Conservation (phyloP, 1,140 invertebrate species). For the Drosophila rhopaloa region DNA sequence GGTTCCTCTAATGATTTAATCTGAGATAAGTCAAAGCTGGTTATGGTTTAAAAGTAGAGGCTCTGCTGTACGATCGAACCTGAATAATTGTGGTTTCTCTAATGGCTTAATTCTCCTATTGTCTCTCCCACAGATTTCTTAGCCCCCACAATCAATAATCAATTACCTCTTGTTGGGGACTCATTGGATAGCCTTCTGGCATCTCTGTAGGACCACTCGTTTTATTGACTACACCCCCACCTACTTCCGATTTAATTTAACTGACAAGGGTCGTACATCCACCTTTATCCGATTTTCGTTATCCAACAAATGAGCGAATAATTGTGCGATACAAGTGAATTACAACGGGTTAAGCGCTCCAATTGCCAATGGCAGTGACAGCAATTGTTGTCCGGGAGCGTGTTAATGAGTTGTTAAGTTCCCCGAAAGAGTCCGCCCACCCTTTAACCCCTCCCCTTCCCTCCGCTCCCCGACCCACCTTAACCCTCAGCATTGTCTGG, state of each 20-base stretch:
- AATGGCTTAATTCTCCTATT: background rate
- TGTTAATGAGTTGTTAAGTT: constrained; percentile 81
- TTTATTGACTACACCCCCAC: background rate
- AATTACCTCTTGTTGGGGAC: constrained; percentile 2
- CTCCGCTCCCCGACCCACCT: background rate
- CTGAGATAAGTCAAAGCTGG: too few species aligned
- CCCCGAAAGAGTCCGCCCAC: constrained; percentile 45
- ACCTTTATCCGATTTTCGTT: constrained; percentile 31
- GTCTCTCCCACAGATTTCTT: background rate
- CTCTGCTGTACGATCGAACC: background rate
- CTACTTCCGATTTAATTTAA: constrained; percentile 49
- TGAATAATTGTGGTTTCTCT: background rate
- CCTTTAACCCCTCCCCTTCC: background rate
- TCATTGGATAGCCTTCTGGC: background rate
- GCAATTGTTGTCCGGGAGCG: constrained; percentile 64
- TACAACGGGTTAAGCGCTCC: constrained; percentile 57
- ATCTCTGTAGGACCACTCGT: background rate
- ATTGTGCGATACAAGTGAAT: constrained; percentile 55
- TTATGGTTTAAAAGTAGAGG: background rate
- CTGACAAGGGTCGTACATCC: constrained; percentile 52
- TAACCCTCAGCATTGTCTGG: constrained; percentile 31
- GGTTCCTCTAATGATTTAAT: background rate
- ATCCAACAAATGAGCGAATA: constrained; percentile 53
- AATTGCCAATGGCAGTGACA: constrained; percentile 45
- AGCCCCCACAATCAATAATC: constrained; percentile 4